Evolutionary conservation across 2,888 invertebrate genomes (phyloP).

Genomic region (Lycia hirtaria): DNA sequence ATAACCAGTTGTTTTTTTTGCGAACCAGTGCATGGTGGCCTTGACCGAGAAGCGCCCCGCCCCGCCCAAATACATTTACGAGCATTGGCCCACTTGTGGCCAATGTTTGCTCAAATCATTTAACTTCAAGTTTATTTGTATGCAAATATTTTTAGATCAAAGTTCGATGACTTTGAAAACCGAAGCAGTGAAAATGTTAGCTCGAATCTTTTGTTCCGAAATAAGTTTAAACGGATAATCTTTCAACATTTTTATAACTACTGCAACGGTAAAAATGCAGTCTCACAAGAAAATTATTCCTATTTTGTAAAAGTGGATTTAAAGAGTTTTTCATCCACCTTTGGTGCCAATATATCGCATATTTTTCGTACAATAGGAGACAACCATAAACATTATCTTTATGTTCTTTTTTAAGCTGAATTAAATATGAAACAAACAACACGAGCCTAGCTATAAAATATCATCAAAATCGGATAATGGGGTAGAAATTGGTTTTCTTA

Average conservation of each 20-base stretch:
- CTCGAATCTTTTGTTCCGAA: not conserved
- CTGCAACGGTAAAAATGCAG: not conserved
- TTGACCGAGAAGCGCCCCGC: slow-evolving; percentile 70
- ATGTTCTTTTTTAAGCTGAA: too few species aligned
- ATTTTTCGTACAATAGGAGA: too few species aligned
- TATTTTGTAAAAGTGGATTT: not conserved
- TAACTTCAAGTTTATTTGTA: slow-evolving; percentile 1
- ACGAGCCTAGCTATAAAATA: too few species aligned
- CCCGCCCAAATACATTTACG: slow-evolving; percentile 57
- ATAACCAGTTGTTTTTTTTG: slow-evolving; percentile 78
- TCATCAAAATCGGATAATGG: too few species aligned
- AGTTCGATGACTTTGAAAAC: slow-evolving; percentile 11
- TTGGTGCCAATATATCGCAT: too few species aligned
- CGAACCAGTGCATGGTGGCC: slow-evolving; percentile 75
- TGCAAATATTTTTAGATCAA: slow-evolving; percentile 12
- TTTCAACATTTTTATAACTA: not conserved
- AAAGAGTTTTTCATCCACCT: too few species aligned
- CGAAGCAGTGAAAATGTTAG: not conserved
- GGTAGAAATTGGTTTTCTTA: too few species aligned
- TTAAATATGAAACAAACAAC: too few species aligned
- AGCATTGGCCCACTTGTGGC: slow-evolving; percentile 51
- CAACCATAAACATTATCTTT: too few species aligned
- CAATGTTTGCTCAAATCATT: slow-evolving; percentile 37
- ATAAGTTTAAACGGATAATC: not conserved
- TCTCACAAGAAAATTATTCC: not conserved